A percentile compares a stretch with the other conserved stretches of the same genome.
Conservation (phyloP, 2,113 vertebrate species). For the Oophaga pumilio region DNA sequence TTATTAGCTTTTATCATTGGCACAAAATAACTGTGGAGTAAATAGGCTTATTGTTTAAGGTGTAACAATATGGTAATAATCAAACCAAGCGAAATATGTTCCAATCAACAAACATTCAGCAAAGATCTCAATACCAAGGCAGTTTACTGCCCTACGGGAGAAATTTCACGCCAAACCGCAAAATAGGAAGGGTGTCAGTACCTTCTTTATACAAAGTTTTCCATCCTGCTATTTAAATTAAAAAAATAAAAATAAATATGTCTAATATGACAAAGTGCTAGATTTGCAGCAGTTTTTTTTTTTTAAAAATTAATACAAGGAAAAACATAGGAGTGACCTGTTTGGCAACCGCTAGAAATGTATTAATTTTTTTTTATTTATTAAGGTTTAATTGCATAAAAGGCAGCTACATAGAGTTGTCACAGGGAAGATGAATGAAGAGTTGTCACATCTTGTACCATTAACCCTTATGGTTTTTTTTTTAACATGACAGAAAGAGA, state of each 20-base stretch:
- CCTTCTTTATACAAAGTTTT: conserved; percentile 33
- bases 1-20: not conserved
- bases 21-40: conserved; percentile 7
- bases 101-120: conserved; percentile 20
- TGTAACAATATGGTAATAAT: not conserved
- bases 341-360: not conserved
- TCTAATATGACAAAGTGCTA: conserved; percentile 51
- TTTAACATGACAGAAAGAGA: not conserved
- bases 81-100: conserved; percentile 29
- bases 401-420: not conserved
- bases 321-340: not conserved
- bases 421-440: not conserved
- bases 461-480: conserved; percentile 4
- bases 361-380: not conserved
- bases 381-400: conserved; percentile 19
- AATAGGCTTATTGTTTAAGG: not conserved
- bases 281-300: conserved; percentile 26
- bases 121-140: conserved; percentile 12
- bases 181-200: conserved; percentile 34
- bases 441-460: conserved; percentile 40
- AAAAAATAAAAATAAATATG: conserved; percentile 44
- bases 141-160: conserved; percentile 43
- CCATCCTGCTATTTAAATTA: conserved; percentile 24
- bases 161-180: conserved; percentile 21
- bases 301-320: not conserved